phyloP scores from a whole-genome alignment of 2,888 invertebrate genomes.

The Parnassius smintheus region DNA sequence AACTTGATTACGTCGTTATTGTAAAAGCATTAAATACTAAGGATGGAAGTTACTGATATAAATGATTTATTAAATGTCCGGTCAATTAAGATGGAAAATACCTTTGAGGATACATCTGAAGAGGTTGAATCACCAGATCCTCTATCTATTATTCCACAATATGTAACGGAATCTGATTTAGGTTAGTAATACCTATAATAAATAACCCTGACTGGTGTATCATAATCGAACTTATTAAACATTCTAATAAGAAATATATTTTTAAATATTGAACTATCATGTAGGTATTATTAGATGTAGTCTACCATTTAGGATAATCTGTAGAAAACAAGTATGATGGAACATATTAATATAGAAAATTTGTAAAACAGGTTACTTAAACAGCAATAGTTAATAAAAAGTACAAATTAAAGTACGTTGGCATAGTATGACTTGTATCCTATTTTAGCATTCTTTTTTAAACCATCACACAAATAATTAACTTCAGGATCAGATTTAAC shows the following conservation, averaged over 20 bases:
- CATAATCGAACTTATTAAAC: not conserved
- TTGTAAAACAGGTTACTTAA: no score
- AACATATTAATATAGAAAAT: no score
- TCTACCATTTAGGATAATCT: no score
- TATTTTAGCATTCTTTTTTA: no score
- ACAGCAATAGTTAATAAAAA: no score
- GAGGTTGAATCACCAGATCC: constrained; percentile 54
- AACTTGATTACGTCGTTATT: not conserved
- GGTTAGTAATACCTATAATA: constrained; percentile 47
- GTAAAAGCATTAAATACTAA: constrained; percentile 20
- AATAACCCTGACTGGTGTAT: not conserved
- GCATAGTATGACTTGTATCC: no score
- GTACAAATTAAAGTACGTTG: no score
- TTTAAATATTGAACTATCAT: no score
- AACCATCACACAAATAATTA: no score
- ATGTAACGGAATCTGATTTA: constrained; percentile 72
- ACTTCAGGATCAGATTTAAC: no score
- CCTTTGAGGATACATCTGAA: constrained; percentile 51
- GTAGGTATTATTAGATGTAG: no score
- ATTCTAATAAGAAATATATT: not conserved
- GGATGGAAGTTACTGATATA: constrained; percentile 71
- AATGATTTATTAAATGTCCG: constrained; percentile 67
- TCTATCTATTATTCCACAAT: constrained; percentile 68
- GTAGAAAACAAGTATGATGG: no score
- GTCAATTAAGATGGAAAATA: constrained; percentile 67